Evolutionary conservation across 1,140 invertebrate species (phyloP), one percentile per base, ranked within the genome.

Genomic region (Bombus consobrinus): DNA sequence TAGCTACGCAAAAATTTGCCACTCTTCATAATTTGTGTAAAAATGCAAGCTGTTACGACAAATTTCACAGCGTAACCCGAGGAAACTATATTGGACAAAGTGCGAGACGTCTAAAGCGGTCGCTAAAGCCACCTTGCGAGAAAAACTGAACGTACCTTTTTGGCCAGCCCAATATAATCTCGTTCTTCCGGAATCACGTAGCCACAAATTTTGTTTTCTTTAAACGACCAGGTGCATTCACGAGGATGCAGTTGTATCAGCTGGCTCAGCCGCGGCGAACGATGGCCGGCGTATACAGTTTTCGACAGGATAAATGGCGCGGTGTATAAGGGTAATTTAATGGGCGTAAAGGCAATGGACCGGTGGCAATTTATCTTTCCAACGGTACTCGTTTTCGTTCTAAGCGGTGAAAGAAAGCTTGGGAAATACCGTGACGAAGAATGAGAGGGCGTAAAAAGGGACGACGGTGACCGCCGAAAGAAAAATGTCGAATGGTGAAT

Each of bases 241-340:
- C 28, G 3, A 13, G 13, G 74, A 74, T 39, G 43, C 39, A 10
- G 62, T 12, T 59, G 34, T 59, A 83, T 32, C 57, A n/a, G 18
- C 15, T 32, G 18, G 62, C 6, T 25, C 5, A n/a, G 10, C 77
- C 5, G 18, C 47, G 47, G 47, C 18, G 3, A 53, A n/a, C 39
- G 39, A 43, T 69, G 47, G 28, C 64, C 37, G 32, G 53, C 10
- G 32, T 47, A 78, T 72, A 77, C 71, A 87, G 81, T 83, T 86
- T 89, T 87, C 85, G 86, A 85, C 72, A 75, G 88, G 85, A 91
- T 91, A 91, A 91, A 92, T 89, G 90, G 89, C 77, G 86, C 83
- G 86, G 87, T 88, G 85, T 90, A 87, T 89, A 89, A 89, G 89
- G 89, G 90, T 91, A 90, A 91, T 92, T 92, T 92, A 92, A 89